phyloP scores from a whole-genome alignment of 2,797 vertebrate genomes.

The Luscinia luscinia region DNA sequence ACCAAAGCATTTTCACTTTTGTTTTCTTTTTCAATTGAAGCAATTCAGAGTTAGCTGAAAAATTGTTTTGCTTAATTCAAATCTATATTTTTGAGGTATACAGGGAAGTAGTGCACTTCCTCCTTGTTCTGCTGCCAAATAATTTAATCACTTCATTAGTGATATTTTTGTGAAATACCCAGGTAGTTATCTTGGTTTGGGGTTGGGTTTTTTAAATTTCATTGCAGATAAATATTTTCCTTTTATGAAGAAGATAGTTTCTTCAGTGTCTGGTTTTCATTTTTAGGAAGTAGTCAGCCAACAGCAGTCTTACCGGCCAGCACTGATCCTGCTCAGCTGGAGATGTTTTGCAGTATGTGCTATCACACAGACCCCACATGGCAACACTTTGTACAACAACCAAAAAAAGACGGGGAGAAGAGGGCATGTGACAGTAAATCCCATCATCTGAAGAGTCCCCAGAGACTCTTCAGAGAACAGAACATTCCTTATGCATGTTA shows the following conservation, averaged over 20 bases:
- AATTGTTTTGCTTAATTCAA: background rate
- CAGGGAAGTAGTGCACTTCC: background rate
- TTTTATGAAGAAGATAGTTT: slow-evolving; percentile 37
- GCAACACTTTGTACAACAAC: slow-evolving; percentile 46
- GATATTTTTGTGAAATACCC: background rate
- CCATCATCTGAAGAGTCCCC: slow-evolving; percentile 37
- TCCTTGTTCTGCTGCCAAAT: background rate
- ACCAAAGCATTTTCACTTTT: background rate
- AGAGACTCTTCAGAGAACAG: slow-evolving; percentile 30
- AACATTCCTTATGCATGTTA: slow-evolving; percentile 22
- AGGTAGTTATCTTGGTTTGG: background rate
- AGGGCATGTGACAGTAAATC: slow-evolving; percentile 57
- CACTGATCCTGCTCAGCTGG: background rate
- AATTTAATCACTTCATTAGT: background rate
- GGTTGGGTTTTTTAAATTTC: background rate
- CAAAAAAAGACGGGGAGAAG: slow-evolving; percentile 31
- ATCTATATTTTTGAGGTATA: background rate
- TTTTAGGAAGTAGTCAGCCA: slow-evolving; percentile 27
- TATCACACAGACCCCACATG: slow-evolving; percentile 45
- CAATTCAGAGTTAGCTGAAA: background rate
- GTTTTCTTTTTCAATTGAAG: background rate
- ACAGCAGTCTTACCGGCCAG: background rate
- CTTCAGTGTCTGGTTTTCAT: slow-evolving; percentile 41
- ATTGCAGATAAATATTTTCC: slow-evolving; percentile 13
- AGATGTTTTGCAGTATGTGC: slow-evolving; percentile 31